Evolutionary conservation across 2,797 vertebrate genomes (phyloP), one percentile per base, ranked within the genome.

Genomic region (Lutjanus campechanus): DNA sequence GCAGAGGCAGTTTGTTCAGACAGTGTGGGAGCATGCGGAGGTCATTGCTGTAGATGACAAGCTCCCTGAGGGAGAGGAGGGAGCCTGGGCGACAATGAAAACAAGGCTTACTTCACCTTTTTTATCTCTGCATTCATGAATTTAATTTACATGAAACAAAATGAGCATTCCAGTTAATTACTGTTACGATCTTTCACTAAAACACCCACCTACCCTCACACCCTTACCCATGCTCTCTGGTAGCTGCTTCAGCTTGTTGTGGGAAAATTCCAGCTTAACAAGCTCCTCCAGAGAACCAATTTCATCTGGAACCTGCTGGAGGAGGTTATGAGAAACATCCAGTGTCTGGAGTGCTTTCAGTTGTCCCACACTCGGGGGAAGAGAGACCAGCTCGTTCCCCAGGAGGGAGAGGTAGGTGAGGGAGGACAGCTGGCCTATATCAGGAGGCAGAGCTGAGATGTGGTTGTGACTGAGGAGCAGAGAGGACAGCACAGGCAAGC

Each of bases 381-480:
- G 92, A n/a, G 64, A 72, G 13, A 63, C 89, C 73, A 99, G 93
- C 77, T 87, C 54, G 86, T 99, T 99, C 77, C 96, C 97, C 93
- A 96, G 91, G 12, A 96, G 93, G 5, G 96, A 95, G 55, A 99
- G 95, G 91, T 94, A 96, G 65, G 93, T 95, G 82, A 99, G 95
- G 44, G 95, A 91, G 6, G 69, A 91, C 67, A 99, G 93, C 12
- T 43, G 73, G 29, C 95, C 93, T 0, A 98, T 85, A 55, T 94
- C 88, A 43, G 94, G 85, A 0, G 97, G 97, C 56, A 99, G 95
- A 29, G 85, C 86, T 6, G 88, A 88, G 71, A 99, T 93, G 11
- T 1, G 78, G 92, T 99, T 99, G 91, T 97, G 93, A 69, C 96
- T 95, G 56, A 99, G 95, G n/a, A 97, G 87, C 65, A 99, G 94